Evolutionary conservation across 2,113 vertebrate genomes (phyloP).

Genomic region (Microtus montanus): DNA sequence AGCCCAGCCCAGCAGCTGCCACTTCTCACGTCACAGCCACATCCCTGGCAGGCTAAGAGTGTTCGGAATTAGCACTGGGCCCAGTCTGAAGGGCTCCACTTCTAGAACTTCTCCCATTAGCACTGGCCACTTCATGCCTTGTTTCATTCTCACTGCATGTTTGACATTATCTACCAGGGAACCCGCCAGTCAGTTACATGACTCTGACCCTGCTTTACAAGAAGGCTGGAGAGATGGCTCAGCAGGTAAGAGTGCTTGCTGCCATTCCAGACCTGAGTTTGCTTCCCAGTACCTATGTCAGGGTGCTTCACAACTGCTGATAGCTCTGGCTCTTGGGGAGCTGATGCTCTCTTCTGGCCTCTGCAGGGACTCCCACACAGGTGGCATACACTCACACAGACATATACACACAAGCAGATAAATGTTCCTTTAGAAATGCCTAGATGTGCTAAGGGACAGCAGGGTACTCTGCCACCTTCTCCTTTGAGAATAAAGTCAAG

Average conservation of each 20-base stretch:
- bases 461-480: not conserved
- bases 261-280: not conserved
- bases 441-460: fast-evolving
- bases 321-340: not conserved
- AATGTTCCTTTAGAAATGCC: not conserved
- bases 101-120: not conserved
- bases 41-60: conserved; percentile 12
- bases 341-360: not conserved
- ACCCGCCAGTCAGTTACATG: not conserved
- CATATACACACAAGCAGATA: not conserved
- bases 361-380: not conserved
- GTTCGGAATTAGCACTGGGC: conserved; percentile 41
- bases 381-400: not conserved
- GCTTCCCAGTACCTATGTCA: not conserved
- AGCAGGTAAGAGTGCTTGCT: not conserved
- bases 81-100: not conserved
- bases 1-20: conserved; percentile 22
- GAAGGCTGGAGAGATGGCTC: not conserved
- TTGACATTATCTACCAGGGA: not conserved
- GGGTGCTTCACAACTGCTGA: not conserved
- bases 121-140: not conserved
- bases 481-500: not conserved
- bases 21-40: not conserved
- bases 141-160: not conserved
- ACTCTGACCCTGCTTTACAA: not conserved